phyloP scores from a whole-genome alignment of 2,113 vertebrate species.

The Cranoglanis bouderius region DNA sequence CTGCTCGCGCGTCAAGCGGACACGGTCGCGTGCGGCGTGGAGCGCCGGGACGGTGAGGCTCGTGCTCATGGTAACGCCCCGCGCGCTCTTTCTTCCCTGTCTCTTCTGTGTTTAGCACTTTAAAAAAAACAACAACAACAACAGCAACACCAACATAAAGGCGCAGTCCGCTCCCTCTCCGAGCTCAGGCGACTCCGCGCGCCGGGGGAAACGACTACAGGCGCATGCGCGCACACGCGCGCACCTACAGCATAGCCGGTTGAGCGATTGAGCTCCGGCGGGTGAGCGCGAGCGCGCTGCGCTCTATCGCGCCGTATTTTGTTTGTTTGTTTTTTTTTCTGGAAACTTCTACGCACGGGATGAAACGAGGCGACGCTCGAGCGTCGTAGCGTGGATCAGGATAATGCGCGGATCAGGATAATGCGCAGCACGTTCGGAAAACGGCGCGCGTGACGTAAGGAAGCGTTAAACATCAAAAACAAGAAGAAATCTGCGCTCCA shows the following conservation, averaged over 20 bases:
- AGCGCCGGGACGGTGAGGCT: constrained; percentile 7
- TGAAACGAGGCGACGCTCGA: background rate
- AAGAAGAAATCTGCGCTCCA: background rate
- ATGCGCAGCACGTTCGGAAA: background rate
- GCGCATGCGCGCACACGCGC: constrained; percentile 13
- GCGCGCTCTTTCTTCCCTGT: background rate
- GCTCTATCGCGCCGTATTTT: background rate
- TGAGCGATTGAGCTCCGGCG: background rate
- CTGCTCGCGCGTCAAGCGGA: constrained; percentile 56
- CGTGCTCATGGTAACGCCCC: constrained; percentile 17
- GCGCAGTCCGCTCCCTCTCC: constrained; percentile 42
- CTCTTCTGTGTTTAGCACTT: background rate
- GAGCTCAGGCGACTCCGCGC: constrained; percentile 59
- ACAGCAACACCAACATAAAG: background rate
- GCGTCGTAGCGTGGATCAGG: background rate
- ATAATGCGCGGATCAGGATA: background rate
- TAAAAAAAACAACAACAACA: background rate
- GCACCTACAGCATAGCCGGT: background rate
- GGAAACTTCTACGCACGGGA: background rate
- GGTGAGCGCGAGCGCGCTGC: background rate
- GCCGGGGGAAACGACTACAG: background rate
- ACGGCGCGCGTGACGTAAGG: background rate
- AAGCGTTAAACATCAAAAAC: background rate
- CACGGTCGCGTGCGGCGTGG: constrained; percentile 4
- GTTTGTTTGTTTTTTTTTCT: background rate